phyloP scores from a whole-genome alignment of 2,797 vertebrate species.

The Diplodus puntazzo region DNA sequence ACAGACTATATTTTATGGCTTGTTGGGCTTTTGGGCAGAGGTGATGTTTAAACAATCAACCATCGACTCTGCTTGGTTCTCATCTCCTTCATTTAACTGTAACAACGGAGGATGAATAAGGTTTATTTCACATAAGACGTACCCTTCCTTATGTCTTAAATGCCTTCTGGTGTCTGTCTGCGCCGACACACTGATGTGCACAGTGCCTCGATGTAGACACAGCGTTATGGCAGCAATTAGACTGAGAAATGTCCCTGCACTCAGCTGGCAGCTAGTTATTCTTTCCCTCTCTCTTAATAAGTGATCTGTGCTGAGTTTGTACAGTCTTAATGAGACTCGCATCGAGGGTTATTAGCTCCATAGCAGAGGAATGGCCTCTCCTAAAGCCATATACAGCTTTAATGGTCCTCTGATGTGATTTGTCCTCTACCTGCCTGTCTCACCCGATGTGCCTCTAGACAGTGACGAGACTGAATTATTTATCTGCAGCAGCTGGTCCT shows the following conservation, averaged over 20 bases:
- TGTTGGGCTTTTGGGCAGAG: conserved; percentile 39
- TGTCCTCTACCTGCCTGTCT: conserved; percentile 79
- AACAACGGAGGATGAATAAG: conserved; percentile 23
- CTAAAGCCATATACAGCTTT: conserved; percentile 64
- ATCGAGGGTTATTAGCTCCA: conserved; percentile 62
- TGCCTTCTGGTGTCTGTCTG: conserved; percentile 15
- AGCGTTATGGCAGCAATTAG: conserved; percentile 39
- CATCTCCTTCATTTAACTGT: conserved; percentile 1
- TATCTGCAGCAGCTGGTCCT: conserved; percentile 73
- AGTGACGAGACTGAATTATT: conserved; percentile 79
- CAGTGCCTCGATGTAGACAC: conserved; percentile 18
- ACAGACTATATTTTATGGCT: conserved; percentile 41
- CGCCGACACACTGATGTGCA: conserved; percentile 12
- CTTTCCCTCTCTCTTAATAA: conserved; percentile 53
- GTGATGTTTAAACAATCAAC: conserved; percentile 59
- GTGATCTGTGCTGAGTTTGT: conserved; percentile 67
- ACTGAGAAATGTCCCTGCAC: conserved; percentile 30
- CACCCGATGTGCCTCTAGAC: conserved; percentile 69
- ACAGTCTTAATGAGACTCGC: conserved; percentile 68
- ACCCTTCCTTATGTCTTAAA: neutral
- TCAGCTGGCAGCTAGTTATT: conserved; percentile 53
- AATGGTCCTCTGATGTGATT: conserved; percentile 80
- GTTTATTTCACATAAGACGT: conserved; percentile 22
- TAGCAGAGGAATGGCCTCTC: conserved; percentile 62
- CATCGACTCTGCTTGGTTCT: conserved; percentile 17